Percentiles rank a stretch among this genome's conserved stretches.
These are phyloP conservation scores for Scomber japonicus DNA, from an alignment of 2,113 vertebrate species.

Conservation along the genomic window DNA sequence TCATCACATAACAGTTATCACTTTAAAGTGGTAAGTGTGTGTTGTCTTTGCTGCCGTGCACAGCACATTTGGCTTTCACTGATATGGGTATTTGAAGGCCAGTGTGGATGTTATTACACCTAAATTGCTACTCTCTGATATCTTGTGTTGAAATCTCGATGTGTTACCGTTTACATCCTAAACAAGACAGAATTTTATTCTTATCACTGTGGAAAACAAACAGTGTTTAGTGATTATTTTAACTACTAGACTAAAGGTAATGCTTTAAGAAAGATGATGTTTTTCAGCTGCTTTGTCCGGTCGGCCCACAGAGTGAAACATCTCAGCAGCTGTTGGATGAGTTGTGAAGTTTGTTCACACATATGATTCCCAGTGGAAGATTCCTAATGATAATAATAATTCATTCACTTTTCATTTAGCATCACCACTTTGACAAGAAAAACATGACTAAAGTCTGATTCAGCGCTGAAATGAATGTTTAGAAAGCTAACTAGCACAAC, in stretches of 20 bases:
- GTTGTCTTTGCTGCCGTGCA: slow-evolving; percentile 23
- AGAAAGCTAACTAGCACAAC: neutral
- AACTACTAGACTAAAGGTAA: no score
- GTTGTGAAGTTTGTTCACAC: neutral
- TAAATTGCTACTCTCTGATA: neutral
- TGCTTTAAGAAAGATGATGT: neutral
- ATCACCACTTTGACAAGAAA: neutral
- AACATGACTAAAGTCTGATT: neutral
- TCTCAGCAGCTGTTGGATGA: no score
- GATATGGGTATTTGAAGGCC: neutral
- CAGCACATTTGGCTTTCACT: slow-evolving; percentile 9
- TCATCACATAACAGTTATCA: slow-evolving; percentile 40
- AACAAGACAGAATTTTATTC: no score
- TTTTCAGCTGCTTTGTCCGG: neutral
- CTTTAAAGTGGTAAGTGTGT: slow-evolving; percentile 27
- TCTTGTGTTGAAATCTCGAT: neutral
- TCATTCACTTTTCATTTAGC: neutral
- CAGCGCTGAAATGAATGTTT: neutral
- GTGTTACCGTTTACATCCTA: neutral
- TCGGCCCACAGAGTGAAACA: no score
- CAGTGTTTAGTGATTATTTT: no score
- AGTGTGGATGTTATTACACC: neutral
- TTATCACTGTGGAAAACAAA: no score
- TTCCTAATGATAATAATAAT: no score
- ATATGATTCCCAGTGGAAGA: no score